Evolutionary conservation across 23 tunicate genomes (phyloP), one percentile per base, ranked within the genome.

Genomic region (Aplidium turbinatum): DNA sequence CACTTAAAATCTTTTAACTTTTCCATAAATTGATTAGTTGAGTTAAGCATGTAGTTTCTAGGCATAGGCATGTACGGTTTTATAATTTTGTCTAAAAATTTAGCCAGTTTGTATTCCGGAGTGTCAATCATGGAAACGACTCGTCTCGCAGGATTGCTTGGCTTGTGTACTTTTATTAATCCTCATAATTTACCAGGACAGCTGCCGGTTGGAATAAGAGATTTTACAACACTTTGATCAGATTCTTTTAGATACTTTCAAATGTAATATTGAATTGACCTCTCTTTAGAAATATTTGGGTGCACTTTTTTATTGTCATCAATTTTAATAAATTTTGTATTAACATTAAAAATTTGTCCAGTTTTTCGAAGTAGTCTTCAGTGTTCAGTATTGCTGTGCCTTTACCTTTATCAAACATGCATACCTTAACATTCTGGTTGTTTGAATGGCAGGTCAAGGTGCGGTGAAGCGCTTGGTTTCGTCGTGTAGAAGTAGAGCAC

Each of bases 371-470:
- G 51, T 66, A 66, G 21, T 66, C 72, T 13, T 66, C 21, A 19
- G 51, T 13, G 38, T 66, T 66, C 9, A 66, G 51, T n/a, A 66
- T 9, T 4, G 51, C 72, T 7, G 38, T 51, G 3, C 72, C 51
- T 18, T 66, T 36, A 35, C 72, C 72, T 66, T 66, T 66, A 34
- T 66, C 72, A 38, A 35, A 66, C 23, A 11, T 35, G 51, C 72
- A 66, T n/a, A 66, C 30, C 21, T 66, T 66, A 11, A 66, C 38
- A 5, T 66, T 35, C 9, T 23, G 7, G 5, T 66, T 66, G 4
- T 38, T 7, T 9, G 52, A 20, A 35, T 35, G 72, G 7, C 7
- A 18, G 9, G 31, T 18, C 13, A 66, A 34, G 21, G 72, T 66
- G 11, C 51, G 31, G 29, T 66, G 72, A 38, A 38, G 7, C 35